phyloP scores from a whole-genome alignment of 2,113 vertebrate species.

The Lathamus discolor region DNA sequence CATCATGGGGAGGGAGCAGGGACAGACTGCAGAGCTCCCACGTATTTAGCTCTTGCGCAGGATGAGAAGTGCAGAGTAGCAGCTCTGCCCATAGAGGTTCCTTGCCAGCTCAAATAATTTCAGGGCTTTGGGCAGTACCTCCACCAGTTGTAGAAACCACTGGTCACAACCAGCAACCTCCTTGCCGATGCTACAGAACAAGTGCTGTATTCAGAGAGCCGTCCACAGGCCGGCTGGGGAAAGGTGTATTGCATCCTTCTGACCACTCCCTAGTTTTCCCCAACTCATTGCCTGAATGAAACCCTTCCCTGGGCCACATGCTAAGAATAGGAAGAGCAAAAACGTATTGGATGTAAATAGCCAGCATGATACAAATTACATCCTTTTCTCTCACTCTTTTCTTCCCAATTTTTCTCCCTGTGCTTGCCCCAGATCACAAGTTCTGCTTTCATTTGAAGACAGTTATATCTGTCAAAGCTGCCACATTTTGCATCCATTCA shows the following conservation, averaged over 20 bases:
- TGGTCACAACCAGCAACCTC: not conserved
- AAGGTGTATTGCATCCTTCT: too few relatives aligned
- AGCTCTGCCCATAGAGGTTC: not conserved
- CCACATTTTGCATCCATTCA: not conserved
- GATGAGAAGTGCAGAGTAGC: not conserved
- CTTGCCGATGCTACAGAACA: not conserved
- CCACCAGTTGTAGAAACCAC: not conserved
- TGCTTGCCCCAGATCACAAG: not conserved
- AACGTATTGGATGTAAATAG: not conserved
- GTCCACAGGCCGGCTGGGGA: fast-evolving
- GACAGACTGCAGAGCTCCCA: not conserved
- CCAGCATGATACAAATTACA: not conserved
- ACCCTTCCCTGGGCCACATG: not conserved
- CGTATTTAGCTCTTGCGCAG: not conserved
- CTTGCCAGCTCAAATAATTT: not conserved
- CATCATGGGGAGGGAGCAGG: not conserved
- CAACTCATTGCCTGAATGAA: not conserved
- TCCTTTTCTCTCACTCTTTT: not conserved
- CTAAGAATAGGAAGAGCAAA: not conserved
- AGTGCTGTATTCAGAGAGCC: too few relatives aligned
- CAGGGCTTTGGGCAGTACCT: not conserved
- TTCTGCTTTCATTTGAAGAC: not conserved
- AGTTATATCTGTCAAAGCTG: constrained; percentile 7
- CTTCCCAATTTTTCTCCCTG: not conserved
- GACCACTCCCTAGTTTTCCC: fast-evolving